A percentile compares a stretch with the other conserved stretches of the same genome.
These are phyloP conservation scores for Axea sp. DNA, from an alignment of 2,888 invertebrate species.

Conservation along the genomic window DNA sequence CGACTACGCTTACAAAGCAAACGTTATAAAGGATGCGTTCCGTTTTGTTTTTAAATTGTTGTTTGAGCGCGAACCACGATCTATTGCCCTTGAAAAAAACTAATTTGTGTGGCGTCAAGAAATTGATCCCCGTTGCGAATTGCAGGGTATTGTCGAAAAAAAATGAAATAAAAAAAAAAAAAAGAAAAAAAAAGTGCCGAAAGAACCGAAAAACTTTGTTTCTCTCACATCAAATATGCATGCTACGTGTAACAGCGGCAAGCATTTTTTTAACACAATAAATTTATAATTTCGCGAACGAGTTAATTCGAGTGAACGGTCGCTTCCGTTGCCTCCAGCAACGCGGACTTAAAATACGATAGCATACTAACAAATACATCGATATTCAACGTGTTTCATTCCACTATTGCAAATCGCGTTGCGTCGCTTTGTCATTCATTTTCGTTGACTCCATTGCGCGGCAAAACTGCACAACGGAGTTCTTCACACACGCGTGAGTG, in stretches of 20 bases:
- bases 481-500: no score
- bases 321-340: slow-evolving; percentile 7
- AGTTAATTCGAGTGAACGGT: slow-evolving; percentile 3
- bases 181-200: no score
- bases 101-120: no score
- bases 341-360: slow-evolving; percentile 1
- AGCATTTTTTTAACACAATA: slow-evolving; percentile 10
- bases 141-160: background rate
- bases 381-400: slow-evolving; percentile 13
- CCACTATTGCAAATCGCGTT: background rate
- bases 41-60: no score
- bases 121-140: slow-evolving; percentile 3
- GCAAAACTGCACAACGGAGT: no score
- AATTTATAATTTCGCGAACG: slow-evolving; percentile 11
- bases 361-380: slow-evolving; percentile 5
- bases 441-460: no score
- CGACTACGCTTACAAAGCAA: no score
- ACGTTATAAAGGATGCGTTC: no score
- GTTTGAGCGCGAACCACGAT: no score
- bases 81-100: no score
- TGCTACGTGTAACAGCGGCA: slow-evolving; percentile 2
- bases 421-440: no score
- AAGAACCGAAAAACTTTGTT: slow-evolving; percentile 3
- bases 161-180: background rate
- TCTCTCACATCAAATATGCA: slow-evolving; percentile 3